Base-by-base conservation (phyloP, 30 jellyfish, hydroid and myxozoan species). In the Catostylus mosaicus region DNA sequence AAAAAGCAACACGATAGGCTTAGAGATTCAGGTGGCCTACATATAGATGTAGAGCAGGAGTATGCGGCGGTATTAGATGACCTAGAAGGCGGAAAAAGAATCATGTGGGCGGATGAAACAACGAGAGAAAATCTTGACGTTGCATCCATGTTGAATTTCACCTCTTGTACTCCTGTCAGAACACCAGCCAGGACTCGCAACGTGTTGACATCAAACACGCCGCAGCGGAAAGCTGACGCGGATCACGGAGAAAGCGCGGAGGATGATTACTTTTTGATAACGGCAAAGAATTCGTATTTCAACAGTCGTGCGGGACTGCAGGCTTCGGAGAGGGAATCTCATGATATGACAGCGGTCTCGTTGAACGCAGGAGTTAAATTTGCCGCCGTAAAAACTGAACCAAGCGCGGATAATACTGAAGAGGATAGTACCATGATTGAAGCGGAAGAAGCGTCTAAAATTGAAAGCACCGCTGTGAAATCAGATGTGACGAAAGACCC, bases 61-160 rank as follows among this genome's bases (percentile, higher is more conserved):
- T 83, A 67, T 75, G 16, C 78, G 0, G 26, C 75, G 66, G 40
- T 83, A 11, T 30, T 83, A 12, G 73, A 46, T 16, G 85, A 83
- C 48, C 77, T 83, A 9, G 94, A 61, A 45, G 94, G 94, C 32
- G 83, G 87, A 35, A 73, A 90, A 32, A 56, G 87, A 73, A 73
- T 91, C 40, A 62, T 96, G 43, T 91, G 98, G 98, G 98, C 96
- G 9, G 98, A 91, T 77, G 97, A 91, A 75, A 32, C 96, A 46
- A 69, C 84, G 29, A 51, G 83, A 31, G 90, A 79, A n/a, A 57
- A 60, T 67, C 63, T 48, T n/a, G 73, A 68, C 37, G 77, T 79
- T 12, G 47, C 84, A 46, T 74, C 85, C 7, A 40, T 80, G 19
- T 29, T 85, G 65, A 78, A 79, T 73, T 77, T 85, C 70, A 40